Conservation (phyloP, 2,797 vertebrate species). For the Myioborus miniatus region DNA sequence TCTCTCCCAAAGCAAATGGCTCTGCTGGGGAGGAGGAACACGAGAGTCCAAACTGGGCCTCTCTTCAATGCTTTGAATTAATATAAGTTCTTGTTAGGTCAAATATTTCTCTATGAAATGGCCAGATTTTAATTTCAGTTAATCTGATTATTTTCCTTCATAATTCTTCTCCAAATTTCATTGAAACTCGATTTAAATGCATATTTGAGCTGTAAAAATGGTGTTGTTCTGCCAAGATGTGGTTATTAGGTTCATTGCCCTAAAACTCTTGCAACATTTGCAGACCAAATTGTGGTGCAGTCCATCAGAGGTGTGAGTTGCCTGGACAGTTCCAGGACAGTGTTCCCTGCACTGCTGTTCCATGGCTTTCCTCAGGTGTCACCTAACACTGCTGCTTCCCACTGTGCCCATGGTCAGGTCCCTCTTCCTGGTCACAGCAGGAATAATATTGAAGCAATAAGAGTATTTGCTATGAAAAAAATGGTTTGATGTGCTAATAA, state of each 20-base stretch:
- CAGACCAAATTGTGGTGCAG: neutral
- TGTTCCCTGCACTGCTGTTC: rapidly evolving
- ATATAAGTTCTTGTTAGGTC: neutral
- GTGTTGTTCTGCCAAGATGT: rapidly evolving
- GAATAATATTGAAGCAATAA: neutral
- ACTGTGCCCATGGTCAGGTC: neutral
- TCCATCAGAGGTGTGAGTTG: neutral
- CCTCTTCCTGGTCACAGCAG: neutral
- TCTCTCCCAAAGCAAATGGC: neutral
- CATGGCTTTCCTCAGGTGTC: neutral
- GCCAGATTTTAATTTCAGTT: neutral
- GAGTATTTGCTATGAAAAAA: neutral
- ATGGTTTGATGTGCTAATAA: neutral
- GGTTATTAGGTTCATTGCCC: neutral
- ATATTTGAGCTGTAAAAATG: neutral
- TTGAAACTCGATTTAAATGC: neutral
- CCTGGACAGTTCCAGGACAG: neutral
- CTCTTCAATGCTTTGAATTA: neutral
- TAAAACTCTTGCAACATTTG: neutral
- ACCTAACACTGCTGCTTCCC: neutral
- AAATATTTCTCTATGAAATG: neutral
- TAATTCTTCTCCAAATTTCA: neutral
- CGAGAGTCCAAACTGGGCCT: neutral
- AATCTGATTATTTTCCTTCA: neutral
- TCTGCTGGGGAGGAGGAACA: neutral